phyloP scores from a whole-genome alignment of 2,113 vertebrate species.

The Rallus limicola region DNA sequence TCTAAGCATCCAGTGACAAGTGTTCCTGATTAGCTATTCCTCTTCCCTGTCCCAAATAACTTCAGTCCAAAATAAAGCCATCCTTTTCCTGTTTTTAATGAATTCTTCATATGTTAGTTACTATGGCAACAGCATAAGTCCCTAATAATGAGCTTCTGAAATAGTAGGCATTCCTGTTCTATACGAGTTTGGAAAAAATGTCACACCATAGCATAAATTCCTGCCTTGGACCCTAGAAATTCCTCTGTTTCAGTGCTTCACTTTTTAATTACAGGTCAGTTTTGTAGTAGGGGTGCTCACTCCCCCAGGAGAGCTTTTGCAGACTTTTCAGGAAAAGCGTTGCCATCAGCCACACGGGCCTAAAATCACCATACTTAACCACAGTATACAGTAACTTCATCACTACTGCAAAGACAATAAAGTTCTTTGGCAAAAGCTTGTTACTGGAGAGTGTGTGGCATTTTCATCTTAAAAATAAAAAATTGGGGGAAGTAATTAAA shows the following conservation, averaged over 20 bases:
- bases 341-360: background rate
- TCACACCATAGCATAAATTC: background rate
- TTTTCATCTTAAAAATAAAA: background rate
- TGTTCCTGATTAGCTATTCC: background rate
- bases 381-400: background rate
- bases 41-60: background rate
- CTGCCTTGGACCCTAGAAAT: background rate
- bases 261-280: background rate
- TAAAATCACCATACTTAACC: background rate
- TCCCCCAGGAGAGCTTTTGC: background rate
- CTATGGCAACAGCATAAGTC: background rate
- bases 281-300: background rate
- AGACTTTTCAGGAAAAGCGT: background rate
- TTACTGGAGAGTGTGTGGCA: background rate
- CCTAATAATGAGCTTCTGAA: slow-evolving; percentile 27
- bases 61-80: background rate
- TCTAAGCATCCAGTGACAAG: background rate
- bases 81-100: background rate
- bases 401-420: background rate
- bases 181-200: background rate
- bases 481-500: background rate
- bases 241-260: background rate
- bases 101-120: background rate
- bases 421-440: background rate
- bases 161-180: background rate